Evolutionary conservation across 2,113 vertebrate species (phyloP).

Genomic region (Potamarius usumacintae): DNA sequence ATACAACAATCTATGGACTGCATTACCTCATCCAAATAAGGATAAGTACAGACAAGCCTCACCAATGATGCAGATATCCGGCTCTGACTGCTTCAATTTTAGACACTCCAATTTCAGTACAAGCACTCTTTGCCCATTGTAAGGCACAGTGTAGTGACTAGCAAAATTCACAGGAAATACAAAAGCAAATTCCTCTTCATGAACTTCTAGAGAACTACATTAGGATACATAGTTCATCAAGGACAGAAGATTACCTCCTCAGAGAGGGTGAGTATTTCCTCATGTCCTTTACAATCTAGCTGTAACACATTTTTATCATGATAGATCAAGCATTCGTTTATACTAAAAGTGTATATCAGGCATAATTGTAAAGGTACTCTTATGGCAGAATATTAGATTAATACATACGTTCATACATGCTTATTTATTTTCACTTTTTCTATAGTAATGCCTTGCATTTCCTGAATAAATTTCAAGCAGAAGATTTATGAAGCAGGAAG

Average conservation of each 20-base stretch:
- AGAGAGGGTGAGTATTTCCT: conserved; percentile 14
- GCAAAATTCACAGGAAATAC: conserved; percentile 3
- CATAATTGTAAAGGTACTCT: neutral
- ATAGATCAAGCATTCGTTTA: neutral
- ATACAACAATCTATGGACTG: neutral
- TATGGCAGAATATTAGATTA: neutral
- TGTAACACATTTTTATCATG: neutral
- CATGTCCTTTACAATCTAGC: neutral
- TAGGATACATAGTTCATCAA: neutral
- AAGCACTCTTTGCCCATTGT: neutral
- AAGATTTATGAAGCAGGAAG: neutral
- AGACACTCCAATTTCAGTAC: neutral
- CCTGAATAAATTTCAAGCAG: conserved; percentile 8
- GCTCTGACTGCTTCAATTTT: neutral
- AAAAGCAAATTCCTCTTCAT: conserved; percentile 3
- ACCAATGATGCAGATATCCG: conserved; percentile 12
- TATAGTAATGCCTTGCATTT: conserved; percentile 19
- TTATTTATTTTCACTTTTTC: conserved; percentile 25
- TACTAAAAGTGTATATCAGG: neutral
- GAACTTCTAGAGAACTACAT: neutral
- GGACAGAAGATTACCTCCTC: neutral
- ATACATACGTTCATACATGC: neutral
- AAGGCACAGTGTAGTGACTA: neutral
- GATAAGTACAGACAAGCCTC: conserved; percentile 44
- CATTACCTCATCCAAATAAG: conserved; percentile 21